Evolutionary conservation across 1,140 invertebrate genomes (phyloP).

Genomic region (Pseudomyrmex pallidus): DNA sequence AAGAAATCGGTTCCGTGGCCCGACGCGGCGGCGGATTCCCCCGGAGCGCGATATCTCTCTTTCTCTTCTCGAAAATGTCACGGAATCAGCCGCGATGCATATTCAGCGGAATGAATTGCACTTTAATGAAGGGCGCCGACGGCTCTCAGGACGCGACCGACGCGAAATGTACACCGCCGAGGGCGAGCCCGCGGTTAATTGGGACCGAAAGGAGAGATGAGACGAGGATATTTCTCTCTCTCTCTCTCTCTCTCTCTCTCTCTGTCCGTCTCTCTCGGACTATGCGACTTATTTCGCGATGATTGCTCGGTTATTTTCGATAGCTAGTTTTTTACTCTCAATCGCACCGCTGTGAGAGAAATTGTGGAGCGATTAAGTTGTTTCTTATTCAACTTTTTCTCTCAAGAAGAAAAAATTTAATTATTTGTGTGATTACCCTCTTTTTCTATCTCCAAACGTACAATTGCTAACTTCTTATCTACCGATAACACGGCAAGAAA

Average conservation of each 20-base stretch:
- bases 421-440: too few relatives aligned
- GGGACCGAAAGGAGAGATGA: slow-evolving; percentile 46
- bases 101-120: slow-evolving; percentile 68
- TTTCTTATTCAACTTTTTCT: neutral
- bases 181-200: slow-evolving; percentile 62
- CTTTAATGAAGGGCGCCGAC: slow-evolving; percentile 67
- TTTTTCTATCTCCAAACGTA: too few relatives aligned
- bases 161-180: slow-evolving; percentile 68
- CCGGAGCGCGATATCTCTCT: slow-evolving; percentile 30
- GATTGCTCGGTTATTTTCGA: slow-evolving; percentile 37
- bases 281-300: neutral
- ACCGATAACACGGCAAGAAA: neutral
- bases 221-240: neutral
- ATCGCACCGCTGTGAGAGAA: neutral
- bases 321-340: neutral
- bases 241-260: neutral
- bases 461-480: too few relatives aligned
- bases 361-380: neutral
- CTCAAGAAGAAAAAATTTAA: too few relatives aligned
- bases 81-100: slow-evolving; percentile 59
- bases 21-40: neutral
- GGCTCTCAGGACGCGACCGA: slow-evolving; percentile 20
- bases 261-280: neutral
- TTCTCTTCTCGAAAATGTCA: slow-evolving; percentile 40
- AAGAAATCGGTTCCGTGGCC: slow-evolving; percentile 59